Evolutionary conservation across 2,113 vertebrate species (phyloP).

Genomic region (Dipodomys stephensi): DNA sequence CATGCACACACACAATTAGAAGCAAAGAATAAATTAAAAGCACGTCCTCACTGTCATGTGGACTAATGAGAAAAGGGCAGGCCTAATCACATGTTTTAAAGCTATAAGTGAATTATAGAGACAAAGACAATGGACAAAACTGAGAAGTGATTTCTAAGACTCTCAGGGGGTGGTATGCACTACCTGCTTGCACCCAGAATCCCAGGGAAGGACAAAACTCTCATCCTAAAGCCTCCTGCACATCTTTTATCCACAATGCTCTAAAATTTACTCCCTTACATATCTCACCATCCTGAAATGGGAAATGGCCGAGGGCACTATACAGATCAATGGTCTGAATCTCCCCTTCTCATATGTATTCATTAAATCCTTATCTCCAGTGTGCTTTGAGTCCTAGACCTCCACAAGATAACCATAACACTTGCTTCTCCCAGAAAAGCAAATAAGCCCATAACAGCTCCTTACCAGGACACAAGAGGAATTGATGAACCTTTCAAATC

Average conservation of each 20-base stretch:
- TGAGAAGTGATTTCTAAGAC: not conserved
- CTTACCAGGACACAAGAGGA: too few species aligned
- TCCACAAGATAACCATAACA: slow-evolving; percentile 42
- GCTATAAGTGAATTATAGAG: slow-evolving; percentile 67
- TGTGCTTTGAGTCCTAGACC: slow-evolving; percentile 11
- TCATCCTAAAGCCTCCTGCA: not conserved
- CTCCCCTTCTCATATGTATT: slow-evolving; percentile 77
- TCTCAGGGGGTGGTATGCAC: not conserved
- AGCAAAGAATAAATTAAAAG: slow-evolving; percentile 81
- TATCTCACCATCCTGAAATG: slow-evolving; percentile 70
- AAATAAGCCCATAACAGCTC: slow-evolving; percentile 33
- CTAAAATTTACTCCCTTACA: slow-evolving; percentile 71
- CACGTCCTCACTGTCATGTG: slow-evolving; percentile 63
- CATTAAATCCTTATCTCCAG: slow-evolving; percentile 80
- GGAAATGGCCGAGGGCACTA: slow-evolving; percentile 67
- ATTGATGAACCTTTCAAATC: slow-evolving; percentile 53
- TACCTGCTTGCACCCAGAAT: not conserved
- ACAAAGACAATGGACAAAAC: slow-evolving; percentile 73
- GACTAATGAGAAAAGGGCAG: slow-evolving; percentile 76
- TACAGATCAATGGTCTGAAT: slow-evolving; percentile 72
- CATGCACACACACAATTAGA: slow-evolving; percentile 83
- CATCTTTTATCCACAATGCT: slow-evolving; percentile 54
- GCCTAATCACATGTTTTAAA: slow-evolving; percentile 64
- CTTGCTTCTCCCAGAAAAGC: slow-evolving; percentile 69
- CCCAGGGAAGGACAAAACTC: slow-evolving; percentile 51